These are phyloP conservation scores for Drosophila carrolli DNA, from an alignment of 1,140 invertebrate species.

Conservation along the genomic window DNA sequence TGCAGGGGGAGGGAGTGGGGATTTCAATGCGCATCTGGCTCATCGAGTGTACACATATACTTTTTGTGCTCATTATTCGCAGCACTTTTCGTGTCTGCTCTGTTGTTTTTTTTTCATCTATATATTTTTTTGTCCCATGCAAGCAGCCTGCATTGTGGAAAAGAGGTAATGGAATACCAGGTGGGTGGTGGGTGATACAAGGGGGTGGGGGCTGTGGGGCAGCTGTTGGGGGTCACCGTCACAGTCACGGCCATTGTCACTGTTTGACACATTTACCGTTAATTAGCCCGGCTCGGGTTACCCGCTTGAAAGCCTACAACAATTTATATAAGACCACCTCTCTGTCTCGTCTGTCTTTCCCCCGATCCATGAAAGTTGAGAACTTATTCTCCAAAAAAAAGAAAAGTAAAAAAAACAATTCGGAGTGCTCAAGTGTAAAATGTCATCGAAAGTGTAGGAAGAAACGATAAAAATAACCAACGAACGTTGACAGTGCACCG, in stretches of 20 bases:
- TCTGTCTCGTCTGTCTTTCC: constrained; percentile 22
- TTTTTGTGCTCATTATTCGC: constrained; percentile 9
- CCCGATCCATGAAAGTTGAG: constrained; percentile 23
- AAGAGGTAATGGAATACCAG: neutral
- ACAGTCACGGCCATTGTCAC: constrained; percentile 33
- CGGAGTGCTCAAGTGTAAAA: constrained; percentile 28
- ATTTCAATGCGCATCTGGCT: constrained; percentile 49
- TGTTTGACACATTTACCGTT: constrained; percentile 44
- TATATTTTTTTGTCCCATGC: constrained; percentile 11
- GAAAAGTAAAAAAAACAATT: neutral
- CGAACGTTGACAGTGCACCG: constrained; percentile 12
- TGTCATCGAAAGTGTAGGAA: constrained; percentile 52
- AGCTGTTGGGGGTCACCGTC: constrained; percentile 1
- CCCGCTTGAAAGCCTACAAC: constrained; percentile 28
- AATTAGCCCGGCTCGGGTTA: constrained; percentile 37
- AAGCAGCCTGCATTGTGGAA: constrained; percentile 2
- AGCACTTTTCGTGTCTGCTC: neutral
- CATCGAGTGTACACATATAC: constrained; percentile 31
- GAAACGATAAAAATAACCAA: constrained; percentile 8
- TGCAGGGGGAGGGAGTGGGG: neutral
- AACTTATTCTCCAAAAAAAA: constrained; percentile 24
- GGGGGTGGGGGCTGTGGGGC: neutral
- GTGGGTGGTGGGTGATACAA: neutral
- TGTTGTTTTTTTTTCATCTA: neutral
- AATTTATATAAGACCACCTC: constrained; percentile 30